Conservation (phyloP, 2,113 vertebrate species). For the Fulica atra region DNA sequence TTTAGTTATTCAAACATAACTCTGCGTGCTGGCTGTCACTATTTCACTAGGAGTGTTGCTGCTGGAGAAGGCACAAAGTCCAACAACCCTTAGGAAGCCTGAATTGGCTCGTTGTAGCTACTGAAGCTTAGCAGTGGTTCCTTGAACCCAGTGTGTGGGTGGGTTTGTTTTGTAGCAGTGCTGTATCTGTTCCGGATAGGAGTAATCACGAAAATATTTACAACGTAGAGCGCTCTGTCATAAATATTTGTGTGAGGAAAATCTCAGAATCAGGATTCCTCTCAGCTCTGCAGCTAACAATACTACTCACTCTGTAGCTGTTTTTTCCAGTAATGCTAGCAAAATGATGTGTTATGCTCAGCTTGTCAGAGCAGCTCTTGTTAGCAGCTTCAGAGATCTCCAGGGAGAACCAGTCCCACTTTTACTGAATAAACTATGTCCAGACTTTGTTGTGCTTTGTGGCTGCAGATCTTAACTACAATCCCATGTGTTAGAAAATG, state of each 20-base stretch:
- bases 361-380: not conserved
- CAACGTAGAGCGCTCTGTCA: not conserved
- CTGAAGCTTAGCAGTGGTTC: not conserved
- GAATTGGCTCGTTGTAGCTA: not conserved
- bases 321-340: not conserved
- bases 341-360: not conserved
- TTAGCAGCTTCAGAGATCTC: not conserved
- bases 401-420: not conserved
- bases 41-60: not conserved
- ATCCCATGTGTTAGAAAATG: not conserved
- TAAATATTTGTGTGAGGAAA: not conserved
- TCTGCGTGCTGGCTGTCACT: not conserved
- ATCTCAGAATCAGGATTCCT: not conserved
- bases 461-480: not conserved
- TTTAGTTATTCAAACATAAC: not conserved
- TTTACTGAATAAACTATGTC: not conserved
- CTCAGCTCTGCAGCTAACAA: not conserved
- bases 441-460: not conserved
- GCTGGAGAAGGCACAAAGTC: not conserved
- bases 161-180: not conserved
- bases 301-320: not conserved
- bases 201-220: not conserved
- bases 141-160: not conserved
- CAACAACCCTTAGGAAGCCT: not conserved
- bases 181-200: not conserved